These are phyloP conservation scores for Tineola bisselliella DNA, from an alignment of 2,888 invertebrate species.

Conservation along the genomic window DNA sequence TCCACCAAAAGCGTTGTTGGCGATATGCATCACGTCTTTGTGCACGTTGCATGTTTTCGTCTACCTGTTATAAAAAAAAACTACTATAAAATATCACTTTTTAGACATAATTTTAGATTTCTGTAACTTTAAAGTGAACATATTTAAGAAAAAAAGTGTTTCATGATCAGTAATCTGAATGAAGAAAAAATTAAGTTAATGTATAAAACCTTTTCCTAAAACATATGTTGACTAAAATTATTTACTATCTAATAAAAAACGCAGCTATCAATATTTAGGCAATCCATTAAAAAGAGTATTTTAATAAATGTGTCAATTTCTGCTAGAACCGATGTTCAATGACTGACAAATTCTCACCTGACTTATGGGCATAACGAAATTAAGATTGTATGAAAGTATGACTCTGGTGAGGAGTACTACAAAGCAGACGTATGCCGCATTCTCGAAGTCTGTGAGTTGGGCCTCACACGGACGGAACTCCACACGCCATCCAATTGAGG, in stretches of 20 bases:
- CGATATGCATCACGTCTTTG: conserved; percentile 90
- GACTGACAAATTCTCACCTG: conserved; percentile 70
- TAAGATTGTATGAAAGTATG: conserved; percentile 94
- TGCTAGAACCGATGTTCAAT: too few relatives aligned
- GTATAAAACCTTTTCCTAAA: too few relatives aligned
- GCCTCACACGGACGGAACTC: conserved; percentile 99
- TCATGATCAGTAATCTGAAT: too few relatives aligned
- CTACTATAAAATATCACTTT: neutral
- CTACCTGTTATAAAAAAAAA: conserved; percentile 65
- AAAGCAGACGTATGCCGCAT: conserved; percentile 98
- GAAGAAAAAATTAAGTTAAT: too few relatives aligned
- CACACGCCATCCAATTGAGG: conserved; percentile 98
- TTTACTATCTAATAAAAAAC: too few relatives aligned
- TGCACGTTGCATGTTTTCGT: conserved; percentile 97
- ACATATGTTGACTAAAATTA: too few relatives aligned
- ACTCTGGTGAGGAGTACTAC: conserved; percentile 96
- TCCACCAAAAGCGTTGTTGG: conserved; percentile 92
- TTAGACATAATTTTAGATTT: too few relatives aligned
- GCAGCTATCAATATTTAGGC: too few relatives aligned
- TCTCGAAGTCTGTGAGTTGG: conserved; percentile 99
- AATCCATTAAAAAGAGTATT: too few relatives aligned
- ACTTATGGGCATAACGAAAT: conserved; percentile 97
- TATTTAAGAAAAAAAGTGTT: too few relatives aligned
- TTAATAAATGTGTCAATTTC: too few relatives aligned
- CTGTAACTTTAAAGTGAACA: too few relatives aligned